These are phyloP conservation scores for Artemia sinica DNA, from an alignment of 2,888 invertebrate genomes.

Conservation along the genomic window DNA sequence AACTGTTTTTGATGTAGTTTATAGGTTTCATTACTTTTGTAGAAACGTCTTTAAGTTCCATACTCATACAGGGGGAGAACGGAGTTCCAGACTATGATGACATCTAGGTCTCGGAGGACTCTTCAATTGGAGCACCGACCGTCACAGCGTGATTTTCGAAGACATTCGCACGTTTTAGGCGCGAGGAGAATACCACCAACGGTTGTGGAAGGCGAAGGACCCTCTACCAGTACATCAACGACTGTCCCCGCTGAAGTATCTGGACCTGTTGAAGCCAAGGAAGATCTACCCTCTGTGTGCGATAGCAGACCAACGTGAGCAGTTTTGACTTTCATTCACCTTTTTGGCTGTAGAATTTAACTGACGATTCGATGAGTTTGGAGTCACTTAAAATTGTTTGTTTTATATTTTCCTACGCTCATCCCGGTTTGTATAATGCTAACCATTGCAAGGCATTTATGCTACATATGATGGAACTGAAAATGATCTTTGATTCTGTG, in stretches of 20 bases:
- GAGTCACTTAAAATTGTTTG: too few species aligned
- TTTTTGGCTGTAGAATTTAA: too few species aligned
- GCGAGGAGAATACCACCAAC: slow-evolving; percentile 34
- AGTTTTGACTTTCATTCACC: too few species aligned
- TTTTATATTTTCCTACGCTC: too few species aligned
- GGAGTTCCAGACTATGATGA: slow-evolving; percentile 88
- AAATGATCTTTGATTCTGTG: too few species aligned
- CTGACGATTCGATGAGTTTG: too few species aligned
- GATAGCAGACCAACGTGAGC: slow-evolving; percentile 16
- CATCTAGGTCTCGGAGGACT: slow-evolving; percentile 70
- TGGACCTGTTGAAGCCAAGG: slow-evolving; percentile 34
- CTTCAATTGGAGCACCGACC: slow-evolving; percentile 92
- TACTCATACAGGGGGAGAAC: slow-evolving; percentile 90
- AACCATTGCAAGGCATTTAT: too few species aligned
- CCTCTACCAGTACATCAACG: slow-evolving; percentile 31
- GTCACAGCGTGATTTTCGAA: slow-evolving; percentile 82
- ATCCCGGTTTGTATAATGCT: too few species aligned
- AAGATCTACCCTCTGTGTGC: slow-evolving; percentile 12
- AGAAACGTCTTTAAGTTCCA: too few species aligned
- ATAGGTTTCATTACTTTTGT: too few species aligned
- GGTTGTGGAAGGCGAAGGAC: slow-evolving; percentile 19
- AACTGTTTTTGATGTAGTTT: too few species aligned
- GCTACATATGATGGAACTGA: too few species aligned
- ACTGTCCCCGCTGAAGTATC: slow-evolving; percentile 30
- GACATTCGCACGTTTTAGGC: slow-evolving; percentile 70